A percentile compares a stretch with the other conserved stretches of the same genome.
These are phyloP conservation scores for Harpagoxenus sublaevis DNA, from an alignment of 2,888 invertebrate species.

Conservation along the genomic window DNA sequence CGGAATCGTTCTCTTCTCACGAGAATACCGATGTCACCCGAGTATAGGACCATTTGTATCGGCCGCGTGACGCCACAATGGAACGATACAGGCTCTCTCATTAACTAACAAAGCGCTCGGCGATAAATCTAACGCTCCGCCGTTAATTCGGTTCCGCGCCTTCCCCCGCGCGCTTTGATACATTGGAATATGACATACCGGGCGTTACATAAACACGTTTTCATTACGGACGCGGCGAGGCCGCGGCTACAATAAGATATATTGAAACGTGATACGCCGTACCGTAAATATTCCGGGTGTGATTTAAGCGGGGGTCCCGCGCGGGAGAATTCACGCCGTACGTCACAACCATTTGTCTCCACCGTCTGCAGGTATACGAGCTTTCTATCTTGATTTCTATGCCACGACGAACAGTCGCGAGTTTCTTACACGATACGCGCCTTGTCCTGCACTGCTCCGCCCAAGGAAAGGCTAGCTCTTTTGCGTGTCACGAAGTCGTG, in stretches of 20 bases:
- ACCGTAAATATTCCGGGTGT: slow-evolving; percentile 77
- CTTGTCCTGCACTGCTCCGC: slow-evolving; percentile 68
- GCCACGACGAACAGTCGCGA: slow-evolving; percentile 74
- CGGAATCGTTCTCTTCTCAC: slow-evolving; percentile 23
- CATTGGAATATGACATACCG: slow-evolving; percentile 68
- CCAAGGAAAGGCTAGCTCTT: slow-evolving; percentile 73
- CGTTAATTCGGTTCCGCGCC: slow-evolving; percentile 49
- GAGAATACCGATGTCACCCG: slow-evolving; percentile 47
- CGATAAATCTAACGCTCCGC: slow-evolving; percentile 56
- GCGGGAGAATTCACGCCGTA: slow-evolving; percentile 71
- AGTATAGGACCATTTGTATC: slow-evolving; percentile 45
- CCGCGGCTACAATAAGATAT: slow-evolving; percentile 75
- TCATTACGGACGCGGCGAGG: slow-evolving; percentile 70
- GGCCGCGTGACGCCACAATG: slow-evolving; percentile 36
- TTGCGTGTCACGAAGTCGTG: slow-evolving; percentile 77
- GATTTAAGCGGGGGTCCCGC: slow-evolving; percentile 71
- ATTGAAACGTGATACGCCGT: slow-evolving; percentile 76
- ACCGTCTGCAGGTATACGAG: slow-evolving; percentile 75
- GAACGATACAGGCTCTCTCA: slow-evolving; percentile 48
- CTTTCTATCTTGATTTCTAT: slow-evolving; percentile 79
- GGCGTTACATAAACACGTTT: slow-evolving; percentile 74
- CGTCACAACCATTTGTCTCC: slow-evolving; percentile 78
- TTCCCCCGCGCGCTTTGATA: slow-evolving; percentile 46
- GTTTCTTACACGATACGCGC: slow-evolving; percentile 71
- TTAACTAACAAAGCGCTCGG: slow-evolving; percentile 51